Evolutionary conservation across 2,888 invertebrate species (phyloP), one percentile per base, ranked within the genome.

Genomic region (Coelinius sp.): DNA sequence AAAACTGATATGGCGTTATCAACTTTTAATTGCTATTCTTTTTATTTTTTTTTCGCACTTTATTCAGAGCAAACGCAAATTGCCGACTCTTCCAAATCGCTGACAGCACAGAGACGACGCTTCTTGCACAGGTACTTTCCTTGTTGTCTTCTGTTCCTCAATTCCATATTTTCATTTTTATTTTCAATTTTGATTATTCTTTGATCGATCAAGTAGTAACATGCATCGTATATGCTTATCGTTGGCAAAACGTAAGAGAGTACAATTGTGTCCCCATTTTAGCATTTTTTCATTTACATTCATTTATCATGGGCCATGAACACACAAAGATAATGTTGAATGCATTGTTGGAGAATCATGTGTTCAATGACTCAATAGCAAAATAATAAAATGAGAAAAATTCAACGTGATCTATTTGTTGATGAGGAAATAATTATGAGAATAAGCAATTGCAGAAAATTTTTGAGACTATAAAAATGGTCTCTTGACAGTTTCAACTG

Each of bases 41-140:
- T 83, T 85, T 82, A 84, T 82, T 85, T 84, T 84, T 81, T 85
- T 86, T 86, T 85, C 84, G 85, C 84, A 86, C 82, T 81, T 63
- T 87, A 86, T 85, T 87, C 84, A 87, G 87, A 86, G 85, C 87
- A 87, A 87, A 82, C 87, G 86, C 85, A 86, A 85, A 85, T 85
- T 87, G 84, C 87, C 87, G 84, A 83, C 86, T 86, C 85, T 87
- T 85, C 87, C 87, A 83, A 87, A 86, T 79, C 83, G 86, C 86
- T 87, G 85, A 87, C 87, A 86, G 85, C 87, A 87, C 86, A 85
- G 86, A 87, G 86, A 86, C 85, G 84, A 81, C 86, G 85, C 87
- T 86, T 86, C 87, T 86, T 85, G 87, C 87, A 87, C 87, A 87
- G 87, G 87, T 87, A 87, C 78, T 82, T 83, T 82, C 82, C 83